Conservation (phyloP, 2,797 vertebrate genomes). For the Catostomus latipinnis region DNA sequence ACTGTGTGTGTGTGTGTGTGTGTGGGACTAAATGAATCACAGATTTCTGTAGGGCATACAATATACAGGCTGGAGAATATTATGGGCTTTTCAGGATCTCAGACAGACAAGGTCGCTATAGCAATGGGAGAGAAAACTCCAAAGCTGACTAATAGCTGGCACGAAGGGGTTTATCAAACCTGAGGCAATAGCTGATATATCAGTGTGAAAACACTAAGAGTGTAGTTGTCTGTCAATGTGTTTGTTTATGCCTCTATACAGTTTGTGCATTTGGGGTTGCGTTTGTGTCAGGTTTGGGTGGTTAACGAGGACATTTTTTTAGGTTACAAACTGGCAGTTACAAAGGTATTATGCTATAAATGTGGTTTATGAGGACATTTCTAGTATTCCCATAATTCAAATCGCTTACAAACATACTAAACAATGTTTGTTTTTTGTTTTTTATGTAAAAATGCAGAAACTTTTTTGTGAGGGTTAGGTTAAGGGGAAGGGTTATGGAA, state of each 20-base stretch:
- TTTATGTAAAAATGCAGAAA: too few relatives aligned
- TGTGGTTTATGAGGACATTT: too few relatives aligned
- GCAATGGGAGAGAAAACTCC: conserved; percentile 23
- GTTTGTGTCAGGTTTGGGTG: neutral
- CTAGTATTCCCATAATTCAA: too few relatives aligned
- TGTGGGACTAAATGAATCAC: conserved; percentile 18
- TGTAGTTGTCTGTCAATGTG: neutral
- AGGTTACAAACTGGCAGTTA: too few relatives aligned
- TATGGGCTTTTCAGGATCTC: conserved; percentile 28
- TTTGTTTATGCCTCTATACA: conserved; percentile 13
- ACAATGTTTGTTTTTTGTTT: too few relatives aligned
- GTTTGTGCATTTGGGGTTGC: neutral
- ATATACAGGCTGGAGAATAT: conserved; percentile 38
- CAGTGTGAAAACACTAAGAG: neutral
- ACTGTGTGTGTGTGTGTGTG: neutral
- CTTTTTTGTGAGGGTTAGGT: too few relatives aligned
- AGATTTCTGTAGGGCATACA: conserved; percentile 11
- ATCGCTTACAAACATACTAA: too few relatives aligned
- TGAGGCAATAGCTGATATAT: neutral
- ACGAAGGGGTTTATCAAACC: conserved; percentile 32
- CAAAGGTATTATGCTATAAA: too few relatives aligned
- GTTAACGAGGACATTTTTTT: too few relatives aligned
- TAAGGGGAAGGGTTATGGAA: too few relatives aligned
- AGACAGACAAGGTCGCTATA: conserved; percentile 17
- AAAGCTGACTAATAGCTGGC: conserved; percentile 36